phyloP scores from a whole-genome alignment of 2,888 invertebrate genomes.

The Entomobrya multifasciata region DNA sequence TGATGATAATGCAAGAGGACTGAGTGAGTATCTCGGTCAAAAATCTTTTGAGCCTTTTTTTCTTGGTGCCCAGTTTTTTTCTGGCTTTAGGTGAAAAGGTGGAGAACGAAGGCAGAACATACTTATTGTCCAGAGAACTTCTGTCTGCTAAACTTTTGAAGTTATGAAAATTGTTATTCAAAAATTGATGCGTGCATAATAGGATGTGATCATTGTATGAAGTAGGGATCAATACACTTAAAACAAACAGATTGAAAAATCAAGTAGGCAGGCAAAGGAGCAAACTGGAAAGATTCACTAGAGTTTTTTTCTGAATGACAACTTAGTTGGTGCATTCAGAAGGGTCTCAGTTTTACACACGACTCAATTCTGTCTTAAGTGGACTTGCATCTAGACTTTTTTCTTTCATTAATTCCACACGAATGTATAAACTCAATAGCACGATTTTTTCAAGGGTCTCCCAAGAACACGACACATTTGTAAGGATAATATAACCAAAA shows the following conservation, averaged over 20 bases:
- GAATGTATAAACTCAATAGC: constrained; percentile 34
- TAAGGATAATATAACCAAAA: background rate
- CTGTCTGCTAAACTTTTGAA: constrained; percentile 55
- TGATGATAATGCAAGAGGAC: constrained; percentile 36
- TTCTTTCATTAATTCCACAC: constrained; percentile 2
- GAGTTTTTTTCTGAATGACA: background rate
- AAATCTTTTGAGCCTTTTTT: constrained; percentile 55
- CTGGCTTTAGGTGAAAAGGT: constrained; percentile 53
- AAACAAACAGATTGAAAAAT: constrained; percentile 2
- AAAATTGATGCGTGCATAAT: constrained; percentile 41
- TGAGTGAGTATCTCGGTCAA: constrained; percentile 10
- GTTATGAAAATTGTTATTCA: constrained; percentile 65
- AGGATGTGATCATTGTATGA: constrained; percentile 24
- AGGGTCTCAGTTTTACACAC: background rate
- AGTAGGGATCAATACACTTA: background rate
- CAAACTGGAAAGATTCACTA: background rate
- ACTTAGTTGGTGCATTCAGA: background rate
- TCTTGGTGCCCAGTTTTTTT: constrained; percentile 40
- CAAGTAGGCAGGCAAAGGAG: constrained; percentile 9
- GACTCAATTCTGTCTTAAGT: background rate
- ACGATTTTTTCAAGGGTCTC: constrained; percentile 28
- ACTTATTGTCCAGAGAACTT: constrained; percentile 64
- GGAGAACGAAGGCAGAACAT: constrained; percentile 36
- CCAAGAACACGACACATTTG: background rate
- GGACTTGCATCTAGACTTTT: background rate